Evolutionary conservation across 2,888 invertebrate species (phyloP), one percentile per base, ranked within the genome.

Genomic region (Acrobasis suavella): DNA sequence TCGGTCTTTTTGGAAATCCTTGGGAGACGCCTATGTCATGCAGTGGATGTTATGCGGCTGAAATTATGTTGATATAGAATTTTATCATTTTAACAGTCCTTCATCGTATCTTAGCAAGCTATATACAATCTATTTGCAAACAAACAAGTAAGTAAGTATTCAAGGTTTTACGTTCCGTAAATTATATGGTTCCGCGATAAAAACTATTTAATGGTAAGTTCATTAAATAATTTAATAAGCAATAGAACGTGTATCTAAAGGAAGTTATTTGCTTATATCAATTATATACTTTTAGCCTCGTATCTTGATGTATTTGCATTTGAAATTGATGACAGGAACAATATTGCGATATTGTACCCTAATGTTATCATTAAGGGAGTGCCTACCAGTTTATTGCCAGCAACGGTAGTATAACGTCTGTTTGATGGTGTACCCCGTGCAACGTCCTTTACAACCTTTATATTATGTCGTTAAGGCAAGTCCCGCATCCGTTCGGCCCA

Each of bases 351-450:
- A 14, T 0, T 14, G 46, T 46, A n/a, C 46, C 6, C 6, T 14
- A 6, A 46, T 9, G 14, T 46, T n/a, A 46, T 46, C 14, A 12
- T n/a, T 5, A 2, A 42, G 14, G 14, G 12, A n/a, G 46, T n/a
- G 14, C 46, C 32, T 32, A 38, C n/a, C 17, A 42, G 14, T 46
- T 16, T 58, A 39, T 42, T 46, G 58, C n/a, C 52, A 52, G 8
- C 37, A 14, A 7, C 52, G 22, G 32, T 52, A 52, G 22, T 32
- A 22, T 32, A 32, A 32, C 32, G 32, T n/a, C 52, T 37, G 12
- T 52, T 32, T 52, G 52, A 52, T 32, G 52, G 52, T n/a, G 32
- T 32, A n/a, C 52, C 32, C 32, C 32, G 32, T 14, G 32, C 32
- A 6, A 32, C 37, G 52, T 37, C 52, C 5, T 32, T 37, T 32